These are phyloP conservation scores for Pachypeltis micranthus DNA, from an alignment of 1,140 invertebrate species.

Conservation along the genomic window DNA sequence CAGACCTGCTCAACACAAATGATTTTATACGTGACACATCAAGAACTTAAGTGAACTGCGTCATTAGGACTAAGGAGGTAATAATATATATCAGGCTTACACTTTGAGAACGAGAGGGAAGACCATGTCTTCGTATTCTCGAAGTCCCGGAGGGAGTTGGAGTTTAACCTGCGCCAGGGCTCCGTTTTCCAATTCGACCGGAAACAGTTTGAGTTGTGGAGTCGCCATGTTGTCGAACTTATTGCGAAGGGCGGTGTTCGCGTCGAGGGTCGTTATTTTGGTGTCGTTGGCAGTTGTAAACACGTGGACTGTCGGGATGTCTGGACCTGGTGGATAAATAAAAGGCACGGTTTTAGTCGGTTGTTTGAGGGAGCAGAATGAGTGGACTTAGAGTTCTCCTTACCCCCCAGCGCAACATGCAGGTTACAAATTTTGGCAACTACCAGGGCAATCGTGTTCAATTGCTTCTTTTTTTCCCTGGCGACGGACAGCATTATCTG, in stretches of 20 bases:
- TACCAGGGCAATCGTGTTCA: no score
- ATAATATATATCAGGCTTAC: constrained; percentile 45
- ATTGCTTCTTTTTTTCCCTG: no score
- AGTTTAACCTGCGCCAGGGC: constrained; percentile 49
- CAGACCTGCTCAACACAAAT: constrained; percentile 46
- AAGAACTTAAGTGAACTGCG: no score
- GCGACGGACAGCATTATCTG: no score
- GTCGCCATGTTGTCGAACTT: constrained; percentile 40
- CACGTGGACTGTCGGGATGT: constrained; percentile 49
- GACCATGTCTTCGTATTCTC: constrained; percentile 64
- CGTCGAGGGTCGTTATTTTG: constrained; percentile 44
- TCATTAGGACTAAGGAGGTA: constrained; percentile 5
- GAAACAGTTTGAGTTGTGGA: constrained; percentile 46
- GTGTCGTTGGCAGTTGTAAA: constrained; percentile 43
- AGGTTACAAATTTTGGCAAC: no score
- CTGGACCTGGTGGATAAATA: constrained; percentile 39
- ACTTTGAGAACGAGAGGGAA: constrained; percentile 68
- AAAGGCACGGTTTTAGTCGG: no score
- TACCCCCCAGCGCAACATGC: no score
- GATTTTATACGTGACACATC: no score
- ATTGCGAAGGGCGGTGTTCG: constrained; percentile 38
- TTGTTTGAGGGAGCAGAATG: no score
- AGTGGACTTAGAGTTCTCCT: no score
- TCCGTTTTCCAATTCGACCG: constrained; percentile 41
- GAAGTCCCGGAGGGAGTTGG: constrained; percentile 58